Evolutionary conservation across 2,888 invertebrate species (phyloP), one percentile per base, ranked within the genome.

Genomic region (Lasioglossum lativentre): DNA sequence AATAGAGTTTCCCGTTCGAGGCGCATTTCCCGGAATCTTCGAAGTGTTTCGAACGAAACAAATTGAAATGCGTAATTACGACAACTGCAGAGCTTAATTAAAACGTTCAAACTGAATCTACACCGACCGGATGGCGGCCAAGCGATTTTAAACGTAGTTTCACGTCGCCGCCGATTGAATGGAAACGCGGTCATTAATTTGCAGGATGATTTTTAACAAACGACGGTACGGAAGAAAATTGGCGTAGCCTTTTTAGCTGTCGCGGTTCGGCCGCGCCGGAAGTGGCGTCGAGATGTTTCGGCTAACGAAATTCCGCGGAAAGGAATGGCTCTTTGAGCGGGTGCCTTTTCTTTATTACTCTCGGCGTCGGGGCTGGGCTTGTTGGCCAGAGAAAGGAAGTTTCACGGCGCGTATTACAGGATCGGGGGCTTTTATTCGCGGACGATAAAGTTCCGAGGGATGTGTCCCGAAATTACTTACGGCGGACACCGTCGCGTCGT

Each of bases 271-370:
- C 27, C 16, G 14, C 63, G 14, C 27, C 30, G 27, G 27, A 30
- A 30, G 63, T 16, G 27, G 14, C 63, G 27, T 30, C 30, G 30
- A 16, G 16, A 63, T 63, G 63, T 63, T 63, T 30, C 16, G 1
- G 30, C 73, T 66, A 68, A 73, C 19, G 75, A 68, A 85, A 80
- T 82, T 38, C 74, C 38, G 14, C 68, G 78, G n/a, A 47, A 34
- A 42, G 77, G 16, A 59, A 66, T 23, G 59, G 19, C 2, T 8
- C 68, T 78, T 74, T 63, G n/a, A 56, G 63, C 12, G 40, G 40
- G 27, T 16, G 52, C 30, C 30, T 70, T 72, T 75, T 78, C 72
- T 80, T 88, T 80, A 75, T 83, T 83, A 72, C 38, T 72, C 34
- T 4, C 42, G n/a, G 45, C 68, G 47, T 38, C 23, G 59, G 30